Conservation (phyloP, 2,797 vertebrate species). For the Cheracebus regulus region DNA sequence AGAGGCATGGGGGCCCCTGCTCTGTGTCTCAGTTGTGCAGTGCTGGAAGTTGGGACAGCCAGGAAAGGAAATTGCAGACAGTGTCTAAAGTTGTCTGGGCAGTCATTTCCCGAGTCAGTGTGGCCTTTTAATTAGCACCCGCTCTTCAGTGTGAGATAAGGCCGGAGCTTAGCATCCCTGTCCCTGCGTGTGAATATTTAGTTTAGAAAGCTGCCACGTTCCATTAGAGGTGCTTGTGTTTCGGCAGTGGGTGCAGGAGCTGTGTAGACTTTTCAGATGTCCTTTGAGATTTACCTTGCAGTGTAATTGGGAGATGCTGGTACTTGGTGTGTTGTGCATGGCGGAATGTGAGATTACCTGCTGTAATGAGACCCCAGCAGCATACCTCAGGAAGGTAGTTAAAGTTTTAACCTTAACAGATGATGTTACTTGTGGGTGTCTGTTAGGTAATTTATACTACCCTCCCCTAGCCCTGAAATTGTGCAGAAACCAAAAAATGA, state of each 20-base stretch:
- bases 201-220: slow-evolving; percentile 58
- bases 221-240: slow-evolving; percentile 35
- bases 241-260: slow-evolving; percentile 57
- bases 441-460: slow-evolving; percentile 68
- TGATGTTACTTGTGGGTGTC: slow-evolving; percentile 68
- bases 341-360: slow-evolving; percentile 69
- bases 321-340: slow-evolving; percentile 67
- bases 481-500: background rate
- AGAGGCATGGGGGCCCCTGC: background rate
- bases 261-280: slow-evolving; percentile 66
- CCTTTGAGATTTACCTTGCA: slow-evolving; percentile 77
- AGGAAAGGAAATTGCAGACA: slow-evolving; percentile 32
- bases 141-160: slow-evolving; percentile 43
- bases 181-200: slow-evolving; percentile 60
- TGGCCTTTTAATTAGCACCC: slow-evolving; percentile 73
- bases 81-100: slow-evolving; percentile 53
- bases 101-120: slow-evolving; percentile 50
- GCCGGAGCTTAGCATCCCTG: slow-evolving; percentile 43
- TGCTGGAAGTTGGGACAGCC: background rate
- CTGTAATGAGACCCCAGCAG: slow-evolving; percentile 79
- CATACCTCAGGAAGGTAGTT: slow-evolving; percentile 70
- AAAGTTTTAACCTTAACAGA: slow-evolving; percentile 70
- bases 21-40: background rate
- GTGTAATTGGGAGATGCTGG: slow-evolving; percentile 77
- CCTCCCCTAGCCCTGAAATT: slow-evolving; percentile 55